Evolutionary conservation across 2,888 invertebrate genomes (phyloP).

Genomic region (Diogma glabrata): DNA sequence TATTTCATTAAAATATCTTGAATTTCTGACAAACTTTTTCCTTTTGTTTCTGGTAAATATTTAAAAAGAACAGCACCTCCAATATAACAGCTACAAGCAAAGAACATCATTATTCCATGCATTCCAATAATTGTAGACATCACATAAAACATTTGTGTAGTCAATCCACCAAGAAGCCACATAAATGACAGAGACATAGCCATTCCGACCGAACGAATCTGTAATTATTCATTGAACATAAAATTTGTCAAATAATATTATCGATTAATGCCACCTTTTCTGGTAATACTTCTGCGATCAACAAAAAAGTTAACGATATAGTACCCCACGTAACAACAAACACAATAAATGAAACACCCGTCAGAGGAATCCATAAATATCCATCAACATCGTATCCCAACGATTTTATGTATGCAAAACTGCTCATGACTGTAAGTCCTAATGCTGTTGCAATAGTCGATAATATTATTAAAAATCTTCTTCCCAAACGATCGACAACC

Average conservation of each 20-base stretch:
- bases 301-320: slow-evolving; percentile 15
- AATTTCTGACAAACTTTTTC: slow-evolving; percentile 29
- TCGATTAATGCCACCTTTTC: slow-evolving; percentile 11
- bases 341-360: slow-evolving; percentile 14
- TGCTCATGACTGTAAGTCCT: slow-evolving; percentile 9
- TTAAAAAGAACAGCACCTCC: slow-evolving; percentile 27
- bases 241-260: too few species aligned
- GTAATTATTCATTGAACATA: too few species aligned
- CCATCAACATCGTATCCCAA: slow-evolving; percentile 4
- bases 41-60: slow-evolving; percentile 33
- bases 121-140: slow-evolving; percentile 25
- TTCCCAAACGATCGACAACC: slow-evolving; percentile 22
- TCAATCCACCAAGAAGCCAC: slow-evolving; percentile 21
- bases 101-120: slow-evolving; percentile 29
- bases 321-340: slow-evolving; percentile 15
- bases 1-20: too few species aligned
- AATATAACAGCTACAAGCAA: slow-evolving; percentile 24
- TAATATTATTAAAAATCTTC: slow-evolving; percentile 23
- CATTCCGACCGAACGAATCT: slow-evolving; percentile 8
- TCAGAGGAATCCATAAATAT: slow-evolving; percentile 15
- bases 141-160: slow-evolving; percentile 22
- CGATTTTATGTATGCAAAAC: slow-evolving; percentile 8
- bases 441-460: slow-evolving; percentile 14
- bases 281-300: slow-evolving; percentile 15
- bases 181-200: slow-evolving; percentile 19